Percentiles rank a stretch among this genome's conserved stretches.
phyloP scores from a whole-genome alignment of 2,888 invertebrate species.

The Pachymerium ferrugineum region DNA sequence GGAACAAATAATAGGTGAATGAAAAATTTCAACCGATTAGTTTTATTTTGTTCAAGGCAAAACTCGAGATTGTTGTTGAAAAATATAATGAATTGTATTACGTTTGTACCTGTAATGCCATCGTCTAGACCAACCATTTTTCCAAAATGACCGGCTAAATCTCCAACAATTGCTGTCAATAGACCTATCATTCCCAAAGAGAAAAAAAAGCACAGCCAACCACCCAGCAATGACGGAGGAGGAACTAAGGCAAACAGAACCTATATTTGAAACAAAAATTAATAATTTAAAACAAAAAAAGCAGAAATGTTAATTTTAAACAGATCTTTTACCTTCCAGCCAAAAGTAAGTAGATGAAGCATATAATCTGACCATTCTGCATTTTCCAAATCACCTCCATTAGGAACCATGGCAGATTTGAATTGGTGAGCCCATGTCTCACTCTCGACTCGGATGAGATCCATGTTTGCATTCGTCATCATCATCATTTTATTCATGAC shows the following conservation, averaged over 20 bases:
- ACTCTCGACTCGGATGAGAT: constrained; percentile 52
- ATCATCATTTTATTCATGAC: constrained; percentile 53
- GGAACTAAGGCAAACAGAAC: constrained; percentile 53
- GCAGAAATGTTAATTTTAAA: not conserved
- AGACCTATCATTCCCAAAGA: constrained; percentile 55
- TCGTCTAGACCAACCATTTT: constrained; percentile 55
- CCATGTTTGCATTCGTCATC: constrained; percentile 54
- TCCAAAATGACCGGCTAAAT: constrained; percentile 57
- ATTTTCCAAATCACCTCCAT: constrained; percentile 56
- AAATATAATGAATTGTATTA: not conserved
- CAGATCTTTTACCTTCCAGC: constrained; percentile 52
- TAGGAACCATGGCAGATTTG: constrained; percentile 55
- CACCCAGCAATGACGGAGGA: constrained; percentile 54
- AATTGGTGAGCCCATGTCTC: constrained; percentile 54
- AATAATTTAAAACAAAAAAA: not conserved
- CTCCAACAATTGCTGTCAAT: constrained; percentile 56
- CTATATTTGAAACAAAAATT: constrained; percentile 41
- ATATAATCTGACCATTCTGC: constrained; percentile 55
- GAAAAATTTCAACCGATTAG: not conserved
- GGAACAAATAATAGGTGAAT: not conserved
- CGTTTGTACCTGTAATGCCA: constrained; percentile 49
- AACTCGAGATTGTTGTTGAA: not conserved
- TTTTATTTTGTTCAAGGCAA: not conserved
- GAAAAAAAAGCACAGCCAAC: constrained; percentile 55
- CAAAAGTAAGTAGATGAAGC: constrained; percentile 56